Conservation (phyloP, 2,888 invertebrate genomes). For the Pandemis heparana region DNA sequence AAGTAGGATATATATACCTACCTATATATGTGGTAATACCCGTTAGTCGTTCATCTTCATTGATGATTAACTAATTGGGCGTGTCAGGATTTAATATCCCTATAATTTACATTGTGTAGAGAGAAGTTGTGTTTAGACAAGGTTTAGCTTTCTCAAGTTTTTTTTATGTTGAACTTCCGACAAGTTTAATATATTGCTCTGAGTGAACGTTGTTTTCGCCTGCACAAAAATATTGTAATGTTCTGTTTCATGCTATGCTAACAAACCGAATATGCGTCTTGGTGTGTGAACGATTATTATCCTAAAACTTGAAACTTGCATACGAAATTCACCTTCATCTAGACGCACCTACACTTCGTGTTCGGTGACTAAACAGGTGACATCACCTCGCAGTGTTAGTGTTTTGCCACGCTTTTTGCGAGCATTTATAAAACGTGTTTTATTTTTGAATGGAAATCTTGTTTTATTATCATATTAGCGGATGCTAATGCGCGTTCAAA, state of each 20-base stretch:
- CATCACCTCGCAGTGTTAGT: slow-evolving; percentile 15
- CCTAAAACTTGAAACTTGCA: neutral
- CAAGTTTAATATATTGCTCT: neutral
- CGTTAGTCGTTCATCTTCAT: neutral
- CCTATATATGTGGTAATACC: no score
- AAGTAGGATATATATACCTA: no score
- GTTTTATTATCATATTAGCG: slow-evolving; percentile 19
- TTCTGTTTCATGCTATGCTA: neutral
- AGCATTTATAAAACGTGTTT: slow-evolving; percentile 6
- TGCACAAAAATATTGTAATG: neutral
- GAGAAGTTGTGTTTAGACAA: neutral
- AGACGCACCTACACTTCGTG: slow-evolving; percentile 15
- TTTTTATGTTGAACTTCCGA: neutral
- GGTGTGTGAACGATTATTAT: neutral
- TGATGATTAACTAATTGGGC: neutral
- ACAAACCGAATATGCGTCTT: neutral
- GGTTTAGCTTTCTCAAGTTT: neutral
- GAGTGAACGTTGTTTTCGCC: neutral
- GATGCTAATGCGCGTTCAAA: slow-evolving; percentile 3
- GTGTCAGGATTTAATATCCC: neutral
- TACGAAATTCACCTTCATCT: slow-evolving; percentile 5
- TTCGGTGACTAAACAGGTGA: slow-evolving; percentile 15
- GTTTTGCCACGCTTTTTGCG: slow-evolving; percentile 16
- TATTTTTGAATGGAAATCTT: slow-evolving; percentile 4
- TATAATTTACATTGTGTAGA: neutral